These are phyloP conservation scores for Argentina silus DNA, from an alignment of 2,797 vertebrate species.

Conservation along the genomic window DNA sequence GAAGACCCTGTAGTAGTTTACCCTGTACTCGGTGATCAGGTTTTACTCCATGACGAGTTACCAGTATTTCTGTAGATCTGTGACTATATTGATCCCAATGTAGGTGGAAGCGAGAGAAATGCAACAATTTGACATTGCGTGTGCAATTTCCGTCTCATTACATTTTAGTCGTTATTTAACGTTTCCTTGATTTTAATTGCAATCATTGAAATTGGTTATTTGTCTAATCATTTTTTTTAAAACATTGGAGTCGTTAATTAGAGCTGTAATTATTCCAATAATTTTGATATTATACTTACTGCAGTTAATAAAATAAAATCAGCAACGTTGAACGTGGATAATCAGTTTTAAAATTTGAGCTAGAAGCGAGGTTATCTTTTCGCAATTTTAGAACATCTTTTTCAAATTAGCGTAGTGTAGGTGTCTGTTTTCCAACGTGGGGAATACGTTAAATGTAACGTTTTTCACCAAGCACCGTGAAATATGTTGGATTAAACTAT, in stretches of 20 bases:
- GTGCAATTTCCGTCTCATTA: conserved; percentile 25
- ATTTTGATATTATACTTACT: neutral
- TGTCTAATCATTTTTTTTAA: neutral
- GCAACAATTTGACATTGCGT: conserved; percentile 18
- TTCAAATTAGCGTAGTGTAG: neutral
- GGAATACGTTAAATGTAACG: too few relatives aligned
- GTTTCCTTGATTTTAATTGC: conserved; percentile 22
- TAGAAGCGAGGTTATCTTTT: too few relatives aligned
- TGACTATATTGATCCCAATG: neutral
- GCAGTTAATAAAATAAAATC: too few relatives aligned
- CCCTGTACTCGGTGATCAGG: conserved; percentile 21
- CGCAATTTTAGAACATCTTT: neutral
- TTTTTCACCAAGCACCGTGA: too few relatives aligned
- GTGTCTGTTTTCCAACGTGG: too few relatives aligned
- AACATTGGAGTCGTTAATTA: neutral
- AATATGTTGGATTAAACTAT: too few relatives aligned
- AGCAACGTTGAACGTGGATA: too few relatives aligned
- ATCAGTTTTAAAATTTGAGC: too few relatives aligned
- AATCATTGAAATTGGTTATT: conserved; percentile 11
- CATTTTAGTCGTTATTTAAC: conserved; percentile 15
- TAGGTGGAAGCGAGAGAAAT: neutral
- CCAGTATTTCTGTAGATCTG: neutral
- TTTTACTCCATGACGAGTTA: neutral
- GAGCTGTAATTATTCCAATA: conserved; percentile 7
- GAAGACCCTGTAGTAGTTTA: neutral